Conservation (phyloP, 2,113 vertebrate genomes). For the Octodon degus region DNA sequence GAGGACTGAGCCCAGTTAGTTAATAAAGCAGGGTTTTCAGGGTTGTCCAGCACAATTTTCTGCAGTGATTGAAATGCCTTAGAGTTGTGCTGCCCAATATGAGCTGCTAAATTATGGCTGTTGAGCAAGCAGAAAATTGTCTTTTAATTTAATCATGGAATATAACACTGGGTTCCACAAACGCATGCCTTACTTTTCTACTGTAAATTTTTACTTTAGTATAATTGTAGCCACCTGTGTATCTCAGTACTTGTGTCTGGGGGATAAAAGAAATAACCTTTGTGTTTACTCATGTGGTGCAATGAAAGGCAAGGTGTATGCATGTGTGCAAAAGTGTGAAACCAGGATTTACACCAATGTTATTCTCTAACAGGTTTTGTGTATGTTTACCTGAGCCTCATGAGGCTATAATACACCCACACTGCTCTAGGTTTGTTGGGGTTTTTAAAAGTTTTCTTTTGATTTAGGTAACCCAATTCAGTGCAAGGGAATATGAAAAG, state of each 20-base stretch:
- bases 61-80: not conserved
- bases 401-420: not conserved
- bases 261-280: not conserved
- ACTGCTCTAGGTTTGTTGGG: not conserved
- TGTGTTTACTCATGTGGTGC: not conserved
- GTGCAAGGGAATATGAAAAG: not conserved
- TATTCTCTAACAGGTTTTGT: not conserved
- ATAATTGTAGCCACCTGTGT: not conserved
- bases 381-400: not conserved
- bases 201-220: not conserved
- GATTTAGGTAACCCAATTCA: not conserved
- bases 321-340: not conserved
- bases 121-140: not conserved
- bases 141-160: conserved; percentile 18
- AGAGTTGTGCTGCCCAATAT: not conserved
- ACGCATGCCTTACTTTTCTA: not conserved
- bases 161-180: not conserved
- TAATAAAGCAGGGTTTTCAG: not conserved
- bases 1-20: not conserved
- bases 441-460: not conserved
- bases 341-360: not conserved
- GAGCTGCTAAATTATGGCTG: not conserved
- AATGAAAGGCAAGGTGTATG: not conserved
- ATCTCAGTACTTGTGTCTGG: not conserved
- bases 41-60: not conserved